Conservation (phyloP, 64 coral and sea anemone species). For the Pocillopora damicornis region DNA sequence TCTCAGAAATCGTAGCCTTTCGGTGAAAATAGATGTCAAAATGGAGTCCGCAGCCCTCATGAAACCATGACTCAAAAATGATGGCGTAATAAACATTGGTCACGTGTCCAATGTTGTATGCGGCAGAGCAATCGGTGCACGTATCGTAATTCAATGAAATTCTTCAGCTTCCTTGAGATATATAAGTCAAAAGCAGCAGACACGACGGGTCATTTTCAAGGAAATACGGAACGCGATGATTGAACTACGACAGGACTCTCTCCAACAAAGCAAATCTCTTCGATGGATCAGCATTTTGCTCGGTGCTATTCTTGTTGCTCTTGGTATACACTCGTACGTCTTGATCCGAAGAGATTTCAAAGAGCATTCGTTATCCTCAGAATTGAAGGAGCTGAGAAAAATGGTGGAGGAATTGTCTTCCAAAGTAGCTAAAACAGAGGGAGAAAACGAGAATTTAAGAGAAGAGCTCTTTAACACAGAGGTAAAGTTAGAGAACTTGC, state of each 20-base stretch:
- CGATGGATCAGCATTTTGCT: not conserved
- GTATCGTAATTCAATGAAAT: slow-evolving; percentile 4
- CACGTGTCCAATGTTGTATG: slow-evolving; percentile 15
- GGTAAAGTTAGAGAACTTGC: not conserved
- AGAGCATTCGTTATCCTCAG: not conserved
- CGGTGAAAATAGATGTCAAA: not conserved
- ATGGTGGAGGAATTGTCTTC: not conserved
- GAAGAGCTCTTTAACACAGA: not conserved
- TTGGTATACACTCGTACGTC: too few relatives aligned
- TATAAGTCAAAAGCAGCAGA: not conserved
- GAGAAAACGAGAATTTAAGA: slow-evolving; percentile 10
- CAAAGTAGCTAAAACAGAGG: not conserved
- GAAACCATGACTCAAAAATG: slow-evolving; percentile 18
- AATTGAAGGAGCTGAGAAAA: slow-evolving; percentile 11
- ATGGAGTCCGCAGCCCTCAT: slow-evolving; percentile 19
- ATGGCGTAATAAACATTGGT: slow-evolving; percentile 4
- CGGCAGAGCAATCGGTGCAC: not conserved
- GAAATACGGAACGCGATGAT: not conserved
- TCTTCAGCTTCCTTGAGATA: slow-evolving; percentile 26
- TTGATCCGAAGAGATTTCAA: not conserved
- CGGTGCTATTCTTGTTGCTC: not conserved
- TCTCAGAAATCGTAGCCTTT: slow-evolving; percentile 6
- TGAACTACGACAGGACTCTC: not conserved
- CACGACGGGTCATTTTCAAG: not conserved
- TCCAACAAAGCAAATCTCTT: not conserved